phyloP scores from a whole-genome alignment of 2,888 invertebrate genomes.

The Pyrgus malvae region DNA sequence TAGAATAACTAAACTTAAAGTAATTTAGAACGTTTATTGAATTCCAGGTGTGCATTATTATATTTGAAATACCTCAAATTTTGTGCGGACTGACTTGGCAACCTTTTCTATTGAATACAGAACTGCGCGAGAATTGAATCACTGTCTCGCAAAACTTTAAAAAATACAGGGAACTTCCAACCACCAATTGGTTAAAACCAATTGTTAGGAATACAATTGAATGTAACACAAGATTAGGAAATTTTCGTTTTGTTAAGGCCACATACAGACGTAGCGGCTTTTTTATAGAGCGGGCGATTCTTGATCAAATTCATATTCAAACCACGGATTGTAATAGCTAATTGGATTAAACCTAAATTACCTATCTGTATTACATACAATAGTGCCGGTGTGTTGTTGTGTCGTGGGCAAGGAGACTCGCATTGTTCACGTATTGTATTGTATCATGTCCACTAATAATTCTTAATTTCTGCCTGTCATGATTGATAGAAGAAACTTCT shows the following conservation, averaged over 20 bases:
- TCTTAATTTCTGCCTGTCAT: too few species aligned
- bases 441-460: too few species aligned
- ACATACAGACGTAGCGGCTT: constrained; percentile 42
- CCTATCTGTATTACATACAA: constrained; percentile 75
- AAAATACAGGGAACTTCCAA: constrained; percentile 25
- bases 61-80: too few species aligned
- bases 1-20: too few species aligned
- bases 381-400: constrained; percentile 60
- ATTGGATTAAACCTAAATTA: constrained; percentile 80
- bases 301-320: constrained; percentile 75
- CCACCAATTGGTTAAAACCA: constrained; percentile 44
- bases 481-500: too few species aligned
- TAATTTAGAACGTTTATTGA: too few species aligned
- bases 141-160: constrained; percentile 14
- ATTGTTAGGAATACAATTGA: constrained; percentile 43
- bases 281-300: constrained; percentile 65
- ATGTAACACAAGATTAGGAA: constrained; percentile 38
- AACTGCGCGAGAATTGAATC: constrained; percentile 28
- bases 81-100: constrained; percentile 7
- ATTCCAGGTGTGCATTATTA: too few species aligned
- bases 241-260: constrained; percentile 52
- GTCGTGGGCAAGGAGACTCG: too few species aligned
- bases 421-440: too few species aligned
- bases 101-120: neutral
- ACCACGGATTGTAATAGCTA: constrained; percentile 80